These are phyloP conservation scores for Drosophila kanapiae DNA, from an alignment of 1,140 invertebrate genomes.

Conservation along the genomic window DNA sequence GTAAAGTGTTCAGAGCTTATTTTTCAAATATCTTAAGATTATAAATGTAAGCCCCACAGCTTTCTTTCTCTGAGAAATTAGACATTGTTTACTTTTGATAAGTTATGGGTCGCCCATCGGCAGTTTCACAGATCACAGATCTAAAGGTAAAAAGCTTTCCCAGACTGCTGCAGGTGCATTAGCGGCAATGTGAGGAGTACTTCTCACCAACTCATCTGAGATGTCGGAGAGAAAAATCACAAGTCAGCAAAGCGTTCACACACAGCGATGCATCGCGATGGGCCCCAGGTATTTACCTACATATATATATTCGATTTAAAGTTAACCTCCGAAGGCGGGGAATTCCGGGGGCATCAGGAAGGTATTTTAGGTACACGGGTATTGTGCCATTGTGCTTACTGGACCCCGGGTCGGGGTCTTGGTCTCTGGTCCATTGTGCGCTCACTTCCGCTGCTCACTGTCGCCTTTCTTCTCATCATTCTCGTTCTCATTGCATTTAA, in stretches of 20 bases:
- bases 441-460: constrained; percentile 76
- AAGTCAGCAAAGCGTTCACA: constrained; percentile 65
- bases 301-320: constrained; percentile 62
- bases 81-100: constrained; percentile 20
- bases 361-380: constrained; percentile 9
- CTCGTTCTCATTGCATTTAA: constrained; percentile 76
- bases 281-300: constrained; percentile 64
- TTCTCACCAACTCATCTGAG: constrained; percentile 25
- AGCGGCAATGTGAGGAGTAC: constrained; percentile 28
- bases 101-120: constrained; percentile 10
- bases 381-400: constrained; percentile 47
- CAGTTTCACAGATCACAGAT: constrained; percentile 25
- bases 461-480: constrained; percentile 61
- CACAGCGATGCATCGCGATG: constrained; percentile 8
- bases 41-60: no score
- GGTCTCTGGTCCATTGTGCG: constrained; percentile 70
- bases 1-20: neutral
- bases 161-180: constrained; percentile 37
- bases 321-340: constrained; percentile 59
- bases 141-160: constrained; percentile 20
- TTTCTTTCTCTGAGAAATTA: constrained; percentile 6
- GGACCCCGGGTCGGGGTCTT: constrained; percentile 29
- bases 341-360: constrained; percentile 25
- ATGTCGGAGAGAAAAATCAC: constrained; percentile 57
- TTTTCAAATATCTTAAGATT: no score